phyloP scores from a whole-genome alignment of 2,888 invertebrate genomes.

The Drosophila yooni region DNA sequence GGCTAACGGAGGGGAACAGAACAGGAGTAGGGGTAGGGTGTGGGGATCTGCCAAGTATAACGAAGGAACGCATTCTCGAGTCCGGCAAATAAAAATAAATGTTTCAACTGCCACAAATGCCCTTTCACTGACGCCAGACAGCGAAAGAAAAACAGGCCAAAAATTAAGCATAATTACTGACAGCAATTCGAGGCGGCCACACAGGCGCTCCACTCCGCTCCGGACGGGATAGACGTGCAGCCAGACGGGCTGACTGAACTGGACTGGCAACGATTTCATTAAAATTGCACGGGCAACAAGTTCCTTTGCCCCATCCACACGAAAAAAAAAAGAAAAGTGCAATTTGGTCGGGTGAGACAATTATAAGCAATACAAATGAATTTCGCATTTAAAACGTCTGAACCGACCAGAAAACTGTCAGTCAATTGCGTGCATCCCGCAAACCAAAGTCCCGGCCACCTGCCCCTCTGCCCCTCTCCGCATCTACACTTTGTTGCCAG shows the following conservation, averaged over 20 bases:
- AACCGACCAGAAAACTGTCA: slow-evolving; percentile 47
- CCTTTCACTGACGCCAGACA: slow-evolving; percentile 56
- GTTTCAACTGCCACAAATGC: slow-evolving; percentile 74
- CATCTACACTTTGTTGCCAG: slow-evolving; percentile 28
- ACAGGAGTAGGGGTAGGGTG: neutral
- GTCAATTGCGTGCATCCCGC: slow-evolving; percentile 60
- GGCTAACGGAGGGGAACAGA: neutral
- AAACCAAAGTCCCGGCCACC: neutral
- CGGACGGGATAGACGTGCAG: slow-evolving; percentile 58
- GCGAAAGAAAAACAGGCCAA: slow-evolving; percentile 33
- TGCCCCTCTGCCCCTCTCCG: no score
- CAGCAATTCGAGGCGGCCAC: slow-evolving; percentile 77
- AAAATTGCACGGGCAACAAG: slow-evolving; percentile 72
- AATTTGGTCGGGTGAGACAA: slow-evolving; percentile 79
- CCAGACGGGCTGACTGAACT: slow-evolving; percentile 35
- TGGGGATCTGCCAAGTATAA: slow-evolving; percentile 8
- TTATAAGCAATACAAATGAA: slow-evolving; percentile 83
- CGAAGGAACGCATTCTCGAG: slow-evolving; percentile 12
- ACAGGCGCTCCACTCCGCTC: slow-evolving; percentile 46
- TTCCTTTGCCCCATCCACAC: slow-evolving; percentile 45
- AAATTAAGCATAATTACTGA: slow-evolving; percentile 81
- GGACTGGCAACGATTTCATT: slow-evolving; percentile 74
- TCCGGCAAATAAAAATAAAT: slow-evolving; percentile 68
- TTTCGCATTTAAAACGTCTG: slow-evolving; percentile 71
- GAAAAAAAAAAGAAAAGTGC: slow-evolving; percentile 51